Conservation (phyloP, 2,888 invertebrate genomes). For the Nomada ruficornis region DNA sequence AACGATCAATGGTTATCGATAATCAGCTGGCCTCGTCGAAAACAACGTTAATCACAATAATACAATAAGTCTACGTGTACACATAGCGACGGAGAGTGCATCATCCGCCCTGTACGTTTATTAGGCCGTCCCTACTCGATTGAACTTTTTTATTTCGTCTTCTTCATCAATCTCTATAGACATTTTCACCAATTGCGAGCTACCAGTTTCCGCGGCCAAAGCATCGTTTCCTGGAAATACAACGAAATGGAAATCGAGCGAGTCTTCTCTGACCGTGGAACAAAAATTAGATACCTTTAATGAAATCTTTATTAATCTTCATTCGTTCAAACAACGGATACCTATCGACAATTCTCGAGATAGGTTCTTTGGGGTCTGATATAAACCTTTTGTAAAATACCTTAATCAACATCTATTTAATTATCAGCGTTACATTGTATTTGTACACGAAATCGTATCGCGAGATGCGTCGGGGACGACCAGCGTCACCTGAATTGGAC, state of each 20-base stretch:
- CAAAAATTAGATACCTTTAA: not conserved
- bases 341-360: not conserved
- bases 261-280: not conserved
- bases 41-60: slow-evolving; percentile 15
- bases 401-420: slow-evolving; percentile 11
- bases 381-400: not conserved
- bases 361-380: not conserved
- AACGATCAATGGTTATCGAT: slow-evolving; percentile 11
- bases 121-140: slow-evolving; percentile 80
- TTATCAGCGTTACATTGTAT: slow-evolving; percentile 7
- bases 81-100: slow-evolving; percentile 41
- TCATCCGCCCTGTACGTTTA: slow-evolving; percentile 59
- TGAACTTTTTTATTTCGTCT: slow-evolving; percentile 50
- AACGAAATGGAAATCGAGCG: not conserved
- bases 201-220: slow-evolving; percentile 8
- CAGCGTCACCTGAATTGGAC: slow-evolving; percentile 71
- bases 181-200: not conserved
- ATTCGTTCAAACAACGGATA: not conserved
- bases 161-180: slow-evolving; percentile 35
- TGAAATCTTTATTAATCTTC: not conserved
- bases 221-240: not conserved
- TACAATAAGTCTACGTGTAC: slow-evolving; percentile 26
- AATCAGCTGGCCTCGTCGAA: slow-evolving; percentile 5
- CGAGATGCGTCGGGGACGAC: slow-evolving; percentile 63
- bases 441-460: slow-evolving; percentile 9